Base-by-base conservation (phyloP, 2,113 vertebrate genomes). In the Urocitellus parryii region DNA sequence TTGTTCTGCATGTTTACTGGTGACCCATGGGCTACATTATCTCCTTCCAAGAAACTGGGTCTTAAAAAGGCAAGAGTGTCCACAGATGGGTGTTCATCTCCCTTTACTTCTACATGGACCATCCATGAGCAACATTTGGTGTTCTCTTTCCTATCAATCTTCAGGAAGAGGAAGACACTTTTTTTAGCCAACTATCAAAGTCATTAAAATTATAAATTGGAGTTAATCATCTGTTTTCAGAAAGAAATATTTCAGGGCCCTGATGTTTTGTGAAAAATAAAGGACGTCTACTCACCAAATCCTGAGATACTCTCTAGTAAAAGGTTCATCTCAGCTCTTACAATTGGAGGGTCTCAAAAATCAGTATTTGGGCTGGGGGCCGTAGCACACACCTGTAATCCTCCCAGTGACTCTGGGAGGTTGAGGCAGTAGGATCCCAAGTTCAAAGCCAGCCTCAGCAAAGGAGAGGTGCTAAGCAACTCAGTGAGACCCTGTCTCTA, bases 181-280 rank as follows among this genome's bases (percentile, higher is more conserved):
- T 82, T n/a, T 37, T 53, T 39, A 78, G 48, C 34, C 82, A 90
- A 65, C 14, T 65, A 73, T 82, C 56, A 56, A 68, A 89, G 56
- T 68, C 74, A 51, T 91, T 89, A 82, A 93, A 73, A 53, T 39
- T 53, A 88, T 73, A 63, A 81, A 73, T 77, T 90, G 32, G 11
- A 96, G 42, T 14, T 32, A 88, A 8, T 34, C 72, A 88, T 78
- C 92, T 94, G 58, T n/a, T 88, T 94, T 88, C 72, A 93, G 45
- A 91, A 51, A 53, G 53, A 82, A 72, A 34, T 29, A 81, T 81
- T 87, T 94, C 37, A 2, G 32, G 80, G 16, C 22, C 37, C 29
- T n/a, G 56, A 85, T 29, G 45, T 58, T 51, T 34, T 37, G 27
- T 74, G 24, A 61, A 87, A 92, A 91, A 79, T 17, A 61, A 72